Conservation (phyloP, 2,888 invertebrate species). For the Iselma pallidipennis region DNA sequence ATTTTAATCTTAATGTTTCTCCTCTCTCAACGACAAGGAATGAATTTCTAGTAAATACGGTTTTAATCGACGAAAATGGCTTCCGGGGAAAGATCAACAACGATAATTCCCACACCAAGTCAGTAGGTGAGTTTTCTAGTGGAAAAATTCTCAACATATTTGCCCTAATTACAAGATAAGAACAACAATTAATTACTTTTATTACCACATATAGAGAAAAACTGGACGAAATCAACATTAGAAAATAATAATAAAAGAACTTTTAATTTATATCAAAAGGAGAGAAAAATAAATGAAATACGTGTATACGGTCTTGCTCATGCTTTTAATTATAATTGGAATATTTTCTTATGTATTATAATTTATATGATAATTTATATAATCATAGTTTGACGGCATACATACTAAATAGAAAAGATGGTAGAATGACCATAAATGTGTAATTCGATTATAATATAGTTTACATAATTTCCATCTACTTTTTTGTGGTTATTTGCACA, state of each 20-base stretch:
- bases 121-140: background rate
- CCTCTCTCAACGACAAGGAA: constrained; percentile 11
- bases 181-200: background rate
- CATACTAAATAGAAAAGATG: background rate
- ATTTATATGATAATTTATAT: background rate
- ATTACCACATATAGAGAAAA: background rate
- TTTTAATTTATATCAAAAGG: background rate
- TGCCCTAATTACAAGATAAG: background rate
- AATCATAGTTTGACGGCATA: background rate
- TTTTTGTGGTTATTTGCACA: background rate
- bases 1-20: constrained; percentile 20
- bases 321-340: background rate
- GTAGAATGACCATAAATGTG: background rate
- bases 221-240: background rate
- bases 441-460: background rate
- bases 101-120: background rate
- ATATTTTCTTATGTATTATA: background rate
- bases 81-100: constrained; percentile 9
- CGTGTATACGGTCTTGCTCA: background rate
- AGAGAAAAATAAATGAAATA: background rate
- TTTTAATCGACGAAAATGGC: constrained; percentile 15
- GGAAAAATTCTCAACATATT: background rate
- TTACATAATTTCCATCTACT: too few species aligned
- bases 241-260: background rate
- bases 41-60: constrained; percentile 17